These are phyloP conservation scores for Carcina quercana DNA, from an alignment of 2,888 invertebrate genomes.

Conservation along the genomic window DNA sequence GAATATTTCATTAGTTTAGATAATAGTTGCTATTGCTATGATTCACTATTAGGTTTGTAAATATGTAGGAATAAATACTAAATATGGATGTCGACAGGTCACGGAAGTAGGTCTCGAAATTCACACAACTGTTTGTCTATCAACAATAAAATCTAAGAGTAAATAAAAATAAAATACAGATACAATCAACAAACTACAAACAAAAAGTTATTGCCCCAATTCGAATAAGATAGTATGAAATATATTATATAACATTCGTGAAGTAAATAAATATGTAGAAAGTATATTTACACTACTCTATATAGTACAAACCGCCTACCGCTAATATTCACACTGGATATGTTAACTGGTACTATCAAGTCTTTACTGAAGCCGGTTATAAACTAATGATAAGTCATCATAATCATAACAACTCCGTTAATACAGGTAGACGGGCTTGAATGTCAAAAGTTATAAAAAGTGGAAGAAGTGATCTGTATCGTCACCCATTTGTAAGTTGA, in stretches of 20 bases:
- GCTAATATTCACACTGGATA: slow-evolving; percentile 69
- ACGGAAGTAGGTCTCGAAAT: background rate
- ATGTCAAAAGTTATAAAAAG: too few species aligned
- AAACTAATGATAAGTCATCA: slow-evolving; percentile 52
- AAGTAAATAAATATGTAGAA: slow-evolving; percentile 30
- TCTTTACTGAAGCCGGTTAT: slow-evolving; percentile 58
- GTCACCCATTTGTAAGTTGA: too few species aligned
- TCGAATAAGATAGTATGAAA: slow-evolving; percentile 27
- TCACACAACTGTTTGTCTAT: background rate
- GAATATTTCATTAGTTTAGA: too few species aligned
- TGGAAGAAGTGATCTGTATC: too few species aligned
- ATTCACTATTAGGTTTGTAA: too few species aligned
- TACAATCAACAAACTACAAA: slow-evolving; percentile 46
- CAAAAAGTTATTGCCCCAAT: slow-evolving; percentile 60
- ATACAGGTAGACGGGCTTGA: too few species aligned
- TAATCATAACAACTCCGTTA: too few species aligned
- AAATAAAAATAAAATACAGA: slow-evolving; percentile 49
- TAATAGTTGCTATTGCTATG: too few species aligned
- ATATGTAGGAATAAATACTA: too few species aligned
- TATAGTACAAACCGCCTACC: slow-evolving; percentile 59
- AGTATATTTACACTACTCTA: slow-evolving; percentile 62
- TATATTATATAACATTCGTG: slow-evolving; percentile 26
- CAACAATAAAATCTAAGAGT: slow-evolving; percentile 44
- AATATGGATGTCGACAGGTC: too few species aligned
- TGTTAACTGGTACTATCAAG: slow-evolving; percentile 62